Conservation (phyloP, 2,113 vertebrate species). For the Lycocorax pyrrhopterus region DNA sequence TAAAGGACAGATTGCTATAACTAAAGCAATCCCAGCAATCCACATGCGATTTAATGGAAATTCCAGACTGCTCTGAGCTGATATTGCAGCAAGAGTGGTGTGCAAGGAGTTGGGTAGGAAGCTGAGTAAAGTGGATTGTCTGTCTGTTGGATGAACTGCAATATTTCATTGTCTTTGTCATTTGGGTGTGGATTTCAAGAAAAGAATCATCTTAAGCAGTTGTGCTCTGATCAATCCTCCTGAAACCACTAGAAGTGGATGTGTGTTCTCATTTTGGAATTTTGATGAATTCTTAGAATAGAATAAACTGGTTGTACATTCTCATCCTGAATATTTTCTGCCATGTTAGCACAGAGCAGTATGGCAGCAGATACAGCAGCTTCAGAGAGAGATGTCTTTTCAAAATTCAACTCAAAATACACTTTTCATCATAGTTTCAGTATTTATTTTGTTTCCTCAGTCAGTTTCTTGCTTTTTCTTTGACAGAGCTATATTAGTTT, state of each 20-base stretch:
- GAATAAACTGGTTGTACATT: neutral
- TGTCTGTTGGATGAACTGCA: neutral
- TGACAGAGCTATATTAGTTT: neutral
- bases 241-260: neutral
- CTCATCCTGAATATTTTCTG: neutral
- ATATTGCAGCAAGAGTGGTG: neutral
- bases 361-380: neutral
- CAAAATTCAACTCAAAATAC: neutral
- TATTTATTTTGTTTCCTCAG: neutral
- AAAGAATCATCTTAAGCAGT: neutral
- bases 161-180: neutral
- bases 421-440: neutral
- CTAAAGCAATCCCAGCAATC: neutral
- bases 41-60: neutral
- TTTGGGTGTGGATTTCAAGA: neutral
- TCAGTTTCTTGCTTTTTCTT: neutral
- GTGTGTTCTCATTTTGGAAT: neutral
- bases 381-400: neutral
- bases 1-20: neutral
- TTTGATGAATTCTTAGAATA: neutral
- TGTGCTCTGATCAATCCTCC: neutral
- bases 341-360: neutral
- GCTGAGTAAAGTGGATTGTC: neutral
- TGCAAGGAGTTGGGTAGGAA: neutral
- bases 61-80: neutral